phyloP scores from a whole-genome alignment of 2,888 invertebrate genomes.

The Noctua fimbriata region DNA sequence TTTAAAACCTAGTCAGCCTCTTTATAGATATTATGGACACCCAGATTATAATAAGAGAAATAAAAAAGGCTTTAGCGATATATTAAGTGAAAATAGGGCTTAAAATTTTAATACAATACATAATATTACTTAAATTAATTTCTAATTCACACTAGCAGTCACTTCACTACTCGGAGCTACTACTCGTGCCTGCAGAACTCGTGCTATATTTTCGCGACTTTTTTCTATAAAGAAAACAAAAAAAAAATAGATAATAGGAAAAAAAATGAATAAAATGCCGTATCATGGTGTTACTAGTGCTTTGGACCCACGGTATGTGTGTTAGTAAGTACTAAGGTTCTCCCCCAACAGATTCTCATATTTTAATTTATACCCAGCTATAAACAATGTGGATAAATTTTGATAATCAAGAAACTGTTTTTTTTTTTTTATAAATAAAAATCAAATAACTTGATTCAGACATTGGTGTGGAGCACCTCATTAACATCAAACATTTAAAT shows the following conservation, averaged over 20 bases:
- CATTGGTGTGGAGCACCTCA: slow-evolving; percentile 9
- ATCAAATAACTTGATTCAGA: background rate
- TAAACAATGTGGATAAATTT: slow-evolving; percentile 1
- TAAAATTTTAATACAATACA: slow-evolving; percentile 74
- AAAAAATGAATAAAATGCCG: slow-evolving; percentile 70
- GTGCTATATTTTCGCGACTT: slow-evolving; percentile 88
- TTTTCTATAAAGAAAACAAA: slow-evolving; percentile 89
- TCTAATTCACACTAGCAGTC: slow-evolving; percentile 77
- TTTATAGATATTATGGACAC: slow-evolving; percentile 43
- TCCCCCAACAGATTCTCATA: slow-evolving; percentile 7
- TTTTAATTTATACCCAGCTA: background rate
- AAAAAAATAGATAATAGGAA: slow-evolving; percentile 76
- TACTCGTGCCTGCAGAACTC: slow-evolving; percentile 87
- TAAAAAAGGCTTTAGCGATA: slow-evolving; percentile 64
- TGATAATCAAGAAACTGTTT: background rate
- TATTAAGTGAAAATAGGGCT: slow-evolving; percentile 70
- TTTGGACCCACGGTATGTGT: slow-evolving; percentile 4
- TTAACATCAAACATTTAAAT: slow-evolving; percentile 26
- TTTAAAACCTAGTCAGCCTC: slow-evolving; percentile 60
- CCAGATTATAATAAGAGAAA: slow-evolving; percentile 62
- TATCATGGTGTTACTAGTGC: slow-evolving; percentile 65
- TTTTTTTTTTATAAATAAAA: background rate
- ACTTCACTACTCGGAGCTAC: slow-evolving; percentile 87
- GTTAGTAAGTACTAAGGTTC: slow-evolving; percentile 27
- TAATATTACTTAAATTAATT: slow-evolving; percentile 77